Base-by-base conservation (phyloP, 2,888 invertebrate species). In the Malacosoma neustria region DNA sequence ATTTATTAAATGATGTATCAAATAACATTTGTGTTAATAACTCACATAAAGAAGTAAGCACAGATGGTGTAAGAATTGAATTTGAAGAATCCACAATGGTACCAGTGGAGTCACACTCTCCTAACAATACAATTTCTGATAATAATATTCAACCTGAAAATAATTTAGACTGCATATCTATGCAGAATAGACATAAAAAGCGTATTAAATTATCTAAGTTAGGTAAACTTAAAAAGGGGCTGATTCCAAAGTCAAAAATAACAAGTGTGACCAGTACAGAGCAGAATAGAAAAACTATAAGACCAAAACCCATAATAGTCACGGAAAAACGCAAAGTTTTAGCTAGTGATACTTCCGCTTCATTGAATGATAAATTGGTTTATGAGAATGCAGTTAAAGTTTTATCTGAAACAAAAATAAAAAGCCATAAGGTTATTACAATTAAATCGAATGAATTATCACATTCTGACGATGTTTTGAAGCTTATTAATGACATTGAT, bases 301-400 rank as follows among this genome's bases (percentile, higher is more conserved):
- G 55, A 48, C 44, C 44, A 22, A 63, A 55, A 42, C 41, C 42
- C 29, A 29, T 50, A 11, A 30, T 40, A 15, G 29, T 44, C 11
- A 35, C 42, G 30, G 45, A 43, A 41, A 42, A 45, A 35, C 44
- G 45, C 9, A 38, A 38, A 14, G 37, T 50, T 1, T 40, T 43
- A 13, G 38, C 35, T n/a, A 41, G 45, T 40, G 50, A 51, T 37
- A 46, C 50, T 34, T 50, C 57, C 12, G 46, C 51, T 13, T 45
- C 61, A 30, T 40, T 69, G 9, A 69, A 74, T 45, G 55, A 64
- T 36, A 72, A 70, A 51, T 44, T 46, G 29, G 66, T 63, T 29
- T 77, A 74, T 52, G 72, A 74, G 45, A 80, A 74, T 38, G 74
- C 81, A 31, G 56, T 69, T 1, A 67, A 62, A 56, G 50, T 77